A percentile compares a stretch with the other conserved stretches of the same genome.
Conservation (phyloP, 2,888 invertebrate species). For the Elmis aenea region DNA sequence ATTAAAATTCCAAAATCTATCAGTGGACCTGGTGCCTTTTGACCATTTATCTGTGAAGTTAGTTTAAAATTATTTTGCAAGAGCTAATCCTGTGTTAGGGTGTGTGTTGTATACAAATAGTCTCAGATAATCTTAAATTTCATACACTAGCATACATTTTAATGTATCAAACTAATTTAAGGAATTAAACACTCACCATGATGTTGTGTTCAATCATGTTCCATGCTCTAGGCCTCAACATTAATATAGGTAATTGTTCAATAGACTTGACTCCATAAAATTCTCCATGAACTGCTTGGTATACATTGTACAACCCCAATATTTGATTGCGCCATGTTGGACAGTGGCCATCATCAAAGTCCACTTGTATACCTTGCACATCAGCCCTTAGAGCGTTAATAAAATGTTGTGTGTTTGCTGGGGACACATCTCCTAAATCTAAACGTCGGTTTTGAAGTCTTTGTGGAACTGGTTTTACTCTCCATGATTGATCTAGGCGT, state of each 20-base stretch:
- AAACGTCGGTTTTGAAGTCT: slow-evolving; percentile 56
- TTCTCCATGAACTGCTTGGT: slow-evolving; percentile 51
- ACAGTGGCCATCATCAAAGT: slow-evolving; percentile 70
- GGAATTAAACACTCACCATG: slow-evolving; percentile 41
- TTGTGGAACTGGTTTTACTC: slow-evolving; percentile 53
- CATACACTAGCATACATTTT: slow-evolving; percentile 1
- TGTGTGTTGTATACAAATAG: too few relatives aligned
- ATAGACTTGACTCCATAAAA: slow-evolving; percentile 52
- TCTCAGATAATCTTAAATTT: too few relatives aligned
- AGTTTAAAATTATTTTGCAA: neutral
- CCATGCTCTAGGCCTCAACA: slow-evolving; percentile 69
- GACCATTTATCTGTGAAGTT: slow-evolving; percentile 52
- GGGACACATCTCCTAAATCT: slow-evolving; percentile 62
- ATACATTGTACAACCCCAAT: slow-evolving; percentile 57
- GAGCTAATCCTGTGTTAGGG: too few relatives aligned
- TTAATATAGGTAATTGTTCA: slow-evolving; percentile 55
- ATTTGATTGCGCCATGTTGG: slow-evolving; percentile 68
- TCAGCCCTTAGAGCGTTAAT: slow-evolving; percentile 51
- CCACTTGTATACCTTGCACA: slow-evolving; percentile 59
- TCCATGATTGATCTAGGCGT: slow-evolving; percentile 52
- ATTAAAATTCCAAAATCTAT: slow-evolving; percentile 65
- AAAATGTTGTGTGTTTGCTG: slow-evolving; percentile 56
- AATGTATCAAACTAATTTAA: neutral
- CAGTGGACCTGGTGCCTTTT: slow-evolving; percentile 59
- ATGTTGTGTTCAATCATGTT: slow-evolving; percentile 67